Evolutionary conservation across 2,888 invertebrate species (phyloP).

Genomic region (Polymixis flavicincta): DNA sequence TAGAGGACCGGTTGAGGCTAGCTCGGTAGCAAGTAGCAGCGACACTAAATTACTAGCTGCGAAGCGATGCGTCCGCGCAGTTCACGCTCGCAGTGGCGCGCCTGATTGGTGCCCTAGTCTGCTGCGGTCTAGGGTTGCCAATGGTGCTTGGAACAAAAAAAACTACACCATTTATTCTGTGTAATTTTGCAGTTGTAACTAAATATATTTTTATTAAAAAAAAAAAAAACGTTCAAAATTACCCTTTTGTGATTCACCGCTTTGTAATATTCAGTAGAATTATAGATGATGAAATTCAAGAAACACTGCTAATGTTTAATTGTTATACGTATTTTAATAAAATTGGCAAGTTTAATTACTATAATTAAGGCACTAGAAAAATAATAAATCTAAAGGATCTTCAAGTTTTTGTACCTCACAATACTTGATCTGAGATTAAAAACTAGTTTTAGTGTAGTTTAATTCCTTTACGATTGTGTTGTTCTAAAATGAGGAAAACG

Average conservation of each 20-base stretch:
- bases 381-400: conserved; percentile 16
- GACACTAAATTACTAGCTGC: conserved; percentile 86
- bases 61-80: conserved; percentile 79
- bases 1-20: conserved; percentile 79
- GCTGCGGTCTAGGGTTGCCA: conserved; percentile 68
- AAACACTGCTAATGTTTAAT: not conserved
- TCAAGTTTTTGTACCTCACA: conserved; percentile 31
- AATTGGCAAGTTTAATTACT: conserved; percentile 20
- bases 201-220: no score
- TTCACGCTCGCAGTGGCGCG: conserved; percentile 69
- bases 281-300: not conserved
- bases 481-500: conserved; percentile 38
- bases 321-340: conserved; percentile 15
- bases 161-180: not conserved
- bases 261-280: not conserved
- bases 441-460: conserved; percentile 40
- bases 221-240: not conserved
- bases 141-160: not conserved
- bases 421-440: conserved; percentile 18
- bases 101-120: conserved; percentile 79
- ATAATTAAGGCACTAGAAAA: conserved; percentile 25
- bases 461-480: not conserved
- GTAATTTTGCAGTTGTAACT: conserved; percentile 13
- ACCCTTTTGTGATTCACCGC: conserved; percentile 5
- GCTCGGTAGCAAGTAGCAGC: conserved; percentile 78